Base-by-base conservation (phyloP, 2,113 vertebrate species). In the Epinephelus moara region DNA sequence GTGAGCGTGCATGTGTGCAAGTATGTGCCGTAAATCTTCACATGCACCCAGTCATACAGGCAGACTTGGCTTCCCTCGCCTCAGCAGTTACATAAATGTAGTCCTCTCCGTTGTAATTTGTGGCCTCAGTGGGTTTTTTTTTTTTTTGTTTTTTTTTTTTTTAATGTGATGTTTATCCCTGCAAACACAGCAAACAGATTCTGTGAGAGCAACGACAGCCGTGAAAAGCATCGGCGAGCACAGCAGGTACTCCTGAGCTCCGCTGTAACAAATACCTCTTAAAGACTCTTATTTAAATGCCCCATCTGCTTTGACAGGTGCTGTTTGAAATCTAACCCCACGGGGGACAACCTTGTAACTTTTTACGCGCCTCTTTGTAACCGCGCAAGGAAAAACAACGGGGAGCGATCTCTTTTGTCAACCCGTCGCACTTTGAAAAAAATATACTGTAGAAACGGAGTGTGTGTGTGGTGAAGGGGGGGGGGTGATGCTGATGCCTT, bases 221-320 rank as follows among this genome's bases (percentile, higher is more conserved):
- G 93, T 88, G 94, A 86, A 90, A 93, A 91, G 92, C 94, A 89
- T 94, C 88, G 76, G 86, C 90, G 86, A 91, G 94, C 95, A 95
- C 95, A 96, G 95, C 95, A 95, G 95, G 95, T 94, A 92, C 89
- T 90, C 91, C 87, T 71, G 85, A 84, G 92, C 91, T 77, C 78
- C 87, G 86, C 91, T 88, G 92, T 91, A 94, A 94, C 94, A 94
- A 94, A 95, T 93, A 95, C 95, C 94, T 95, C 94, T 89, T 89
- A 94, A 94, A 94, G 90, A 93, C 92, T 91, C 91, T 90, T 94
- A 92, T 94, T 95, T 94, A 94, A 93, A 95, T 93, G 92, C 93
- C 93, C 95, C 95, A 95, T 96, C 95, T 96, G 95, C 95, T 96
- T 95, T 95, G 92, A 93, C 95, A 96, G 95, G 95, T 96, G 95